Conservation (phyloP, 2,888 invertebrate genomes). For the Malthinus seriepunctatus region DNA sequence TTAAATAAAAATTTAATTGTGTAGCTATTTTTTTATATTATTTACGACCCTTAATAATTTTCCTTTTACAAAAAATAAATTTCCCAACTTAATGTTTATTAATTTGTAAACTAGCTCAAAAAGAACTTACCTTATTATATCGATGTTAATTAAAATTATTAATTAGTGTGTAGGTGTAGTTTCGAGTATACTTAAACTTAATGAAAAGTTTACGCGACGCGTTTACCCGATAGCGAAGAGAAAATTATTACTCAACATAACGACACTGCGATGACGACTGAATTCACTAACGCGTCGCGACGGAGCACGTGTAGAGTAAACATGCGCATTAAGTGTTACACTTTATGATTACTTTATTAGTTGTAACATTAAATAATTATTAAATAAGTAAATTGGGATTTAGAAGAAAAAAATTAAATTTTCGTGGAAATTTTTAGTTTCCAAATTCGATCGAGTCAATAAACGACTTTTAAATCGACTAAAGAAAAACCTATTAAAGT, state of each 20-base stretch:
- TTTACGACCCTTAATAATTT: neutral
- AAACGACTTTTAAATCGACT: too few species aligned
- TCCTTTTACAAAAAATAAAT: neutral
- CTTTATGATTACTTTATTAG: constrained; percentile 1
- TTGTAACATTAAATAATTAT: too few species aligned
- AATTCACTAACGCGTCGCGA: constrained; percentile 33
- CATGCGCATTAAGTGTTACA: constrained; percentile 30
- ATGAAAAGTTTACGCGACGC: constrained; percentile 16
- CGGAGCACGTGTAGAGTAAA: constrained; percentile 33
- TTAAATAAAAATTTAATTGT: constrained; percentile 13
- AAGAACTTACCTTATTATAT: constrained; percentile 1
- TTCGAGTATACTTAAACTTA: constrained; percentile 5
- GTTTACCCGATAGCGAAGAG: constrained; percentile 2
- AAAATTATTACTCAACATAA: constrained; percentile 13
- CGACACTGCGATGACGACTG: constrained; percentile 32
- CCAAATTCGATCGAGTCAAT: too few species aligned
- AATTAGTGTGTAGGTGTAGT: neutral
- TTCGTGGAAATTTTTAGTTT: too few species aligned
- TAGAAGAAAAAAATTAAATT: too few species aligned
- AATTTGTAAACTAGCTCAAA: neutral
- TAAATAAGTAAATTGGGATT: too few species aligned
- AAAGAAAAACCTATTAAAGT: too few species aligned
- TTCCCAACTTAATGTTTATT: neutral
- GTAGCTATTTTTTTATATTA: neutral
- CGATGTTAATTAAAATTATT: neutral